Base-by-base conservation (phyloP, 2,797 vertebrate genomes). In the Poecilia wingei region DNA sequence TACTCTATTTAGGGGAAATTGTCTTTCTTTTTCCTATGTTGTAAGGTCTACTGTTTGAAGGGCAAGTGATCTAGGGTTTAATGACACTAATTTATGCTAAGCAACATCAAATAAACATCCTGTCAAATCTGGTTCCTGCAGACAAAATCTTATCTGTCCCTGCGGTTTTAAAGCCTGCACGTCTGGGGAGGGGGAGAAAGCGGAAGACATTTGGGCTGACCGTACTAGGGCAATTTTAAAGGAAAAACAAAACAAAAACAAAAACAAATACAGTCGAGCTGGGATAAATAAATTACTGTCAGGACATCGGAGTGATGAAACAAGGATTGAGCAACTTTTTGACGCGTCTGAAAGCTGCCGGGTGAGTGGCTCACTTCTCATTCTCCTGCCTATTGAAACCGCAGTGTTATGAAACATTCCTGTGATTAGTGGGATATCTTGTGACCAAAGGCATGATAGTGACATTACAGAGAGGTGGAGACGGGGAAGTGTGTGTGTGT, bases 131-230 rank as follows among this genome's bases (percentile, higher is more conserved):
- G 87, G 88, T 90, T 93, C 90, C 91, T 87, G 88, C 85, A 36
- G 89, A 93, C 90, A 85, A 88, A 75, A 91, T 93, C 90, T 93
- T 89, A 94, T 94, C 92, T 79, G 80, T 73, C 39, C 70, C 64
- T 80, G 83, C 70, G 80, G 70, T 78, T 75, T 31, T 61, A n/a
- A 77, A 75, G 69, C 46, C 46, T 70, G 66, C 51, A 45, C 76
- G 33, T 75, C 74, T 82, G 3, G 85, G 89, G 87, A 86, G 81
- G 18, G 18, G 20, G 6, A 41, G 36, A 28, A 20, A 70, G 72
- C 61, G 68, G 89, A 87, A 90, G 86, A 85, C 81, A 87, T 87
- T 79, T 82, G 82, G 85, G 79, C n/a, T 16, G 55, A 86, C 76
- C 81, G n/a, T 46, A 43, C 33, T 39, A 2, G 79, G 75, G 82